These are phyloP conservation scores for Camponotus floridanus DNA, from an alignment of 1,140 invertebrate genomes.

Conservation along the genomic window DNA sequence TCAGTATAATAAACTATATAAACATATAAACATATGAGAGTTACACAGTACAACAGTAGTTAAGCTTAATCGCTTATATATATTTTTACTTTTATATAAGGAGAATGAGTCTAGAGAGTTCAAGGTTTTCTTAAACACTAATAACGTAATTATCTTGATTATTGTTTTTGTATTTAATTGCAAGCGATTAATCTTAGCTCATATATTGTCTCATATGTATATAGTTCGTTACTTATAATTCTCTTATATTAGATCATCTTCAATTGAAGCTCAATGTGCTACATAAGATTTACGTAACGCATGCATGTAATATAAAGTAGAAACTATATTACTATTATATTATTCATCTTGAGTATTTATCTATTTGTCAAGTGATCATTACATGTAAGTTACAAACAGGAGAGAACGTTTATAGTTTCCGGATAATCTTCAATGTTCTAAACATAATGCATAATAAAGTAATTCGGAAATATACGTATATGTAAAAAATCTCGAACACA, in stretches of 20 bases:
- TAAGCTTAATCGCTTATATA: too few relatives aligned
- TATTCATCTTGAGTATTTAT: neutral
- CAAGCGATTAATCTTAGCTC: too few relatives aligned
- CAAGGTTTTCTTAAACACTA: too few relatives aligned
- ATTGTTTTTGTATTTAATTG: too few relatives aligned
- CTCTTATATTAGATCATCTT: neutral
- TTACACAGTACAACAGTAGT: too few relatives aligned
- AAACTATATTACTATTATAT: neutral
- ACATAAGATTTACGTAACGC: conserved; percentile 6
- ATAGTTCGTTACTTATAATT: conserved; percentile 17
- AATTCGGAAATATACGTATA: neutral
- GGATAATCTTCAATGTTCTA: neutral
- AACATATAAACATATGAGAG: too few relatives aligned
- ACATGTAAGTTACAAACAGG: neutral
- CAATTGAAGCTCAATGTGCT: conserved; percentile 22
- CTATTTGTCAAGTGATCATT: neutral
- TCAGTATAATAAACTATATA: too few relatives aligned
- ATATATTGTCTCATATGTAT: neutral
- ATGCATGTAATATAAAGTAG: conserved; percentile 11
- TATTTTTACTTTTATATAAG: too few relatives aligned
- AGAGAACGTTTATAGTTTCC: neutral
- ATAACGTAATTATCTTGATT: too few relatives aligned
- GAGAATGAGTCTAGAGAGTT: too few relatives aligned
- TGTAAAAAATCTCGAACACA: too few relatives aligned
- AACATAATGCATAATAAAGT: neutral